Conservation (phyloP, 2,797 vertebrate species). For the Siniperca scherzeri region DNA sequence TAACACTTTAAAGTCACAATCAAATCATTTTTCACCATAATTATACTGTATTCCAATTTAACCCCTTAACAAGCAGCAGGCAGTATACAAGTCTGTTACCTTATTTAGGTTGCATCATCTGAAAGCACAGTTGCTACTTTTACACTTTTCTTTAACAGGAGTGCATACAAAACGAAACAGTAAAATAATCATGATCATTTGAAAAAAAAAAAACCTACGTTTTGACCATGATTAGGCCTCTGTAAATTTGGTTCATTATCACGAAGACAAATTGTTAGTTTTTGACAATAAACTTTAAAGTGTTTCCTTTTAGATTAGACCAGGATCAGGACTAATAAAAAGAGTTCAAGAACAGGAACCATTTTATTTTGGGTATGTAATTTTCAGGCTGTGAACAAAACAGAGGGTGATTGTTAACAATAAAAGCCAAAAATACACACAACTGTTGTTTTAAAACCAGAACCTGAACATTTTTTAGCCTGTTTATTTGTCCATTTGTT, state of each 20-base stretch:
- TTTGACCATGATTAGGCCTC: background rate
- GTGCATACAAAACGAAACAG: background rate
- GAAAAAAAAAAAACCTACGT: background rate
- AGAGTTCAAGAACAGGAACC: background rate
- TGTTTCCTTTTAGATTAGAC: background rate
- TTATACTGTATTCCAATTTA: background rate
- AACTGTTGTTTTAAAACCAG: background rate
- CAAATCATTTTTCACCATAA: background rate
- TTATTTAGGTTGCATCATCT: background rate
- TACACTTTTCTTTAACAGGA: too few species aligned
- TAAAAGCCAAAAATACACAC: background rate
- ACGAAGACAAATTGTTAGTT: background rate
- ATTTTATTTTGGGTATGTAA: background rate
- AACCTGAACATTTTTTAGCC: background rate
- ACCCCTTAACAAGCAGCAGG: background rate
- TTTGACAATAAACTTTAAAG: background rate
- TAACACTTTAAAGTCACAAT: constrained; percentile 3
- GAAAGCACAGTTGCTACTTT: background rate
- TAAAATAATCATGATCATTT: background rate
- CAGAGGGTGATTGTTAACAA: background rate
- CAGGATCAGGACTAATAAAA: background rate
- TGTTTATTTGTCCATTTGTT: background rate
- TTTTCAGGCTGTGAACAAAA: constrained; percentile 7
- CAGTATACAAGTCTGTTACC: background rate
- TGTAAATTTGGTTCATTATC: background rate